A percentile compares a stretch with the other conserved stretches of the same genome.
phyloP scores from a whole-genome alignment of 2,888 invertebrate genomes.

The Euplexia lucipara region DNA sequence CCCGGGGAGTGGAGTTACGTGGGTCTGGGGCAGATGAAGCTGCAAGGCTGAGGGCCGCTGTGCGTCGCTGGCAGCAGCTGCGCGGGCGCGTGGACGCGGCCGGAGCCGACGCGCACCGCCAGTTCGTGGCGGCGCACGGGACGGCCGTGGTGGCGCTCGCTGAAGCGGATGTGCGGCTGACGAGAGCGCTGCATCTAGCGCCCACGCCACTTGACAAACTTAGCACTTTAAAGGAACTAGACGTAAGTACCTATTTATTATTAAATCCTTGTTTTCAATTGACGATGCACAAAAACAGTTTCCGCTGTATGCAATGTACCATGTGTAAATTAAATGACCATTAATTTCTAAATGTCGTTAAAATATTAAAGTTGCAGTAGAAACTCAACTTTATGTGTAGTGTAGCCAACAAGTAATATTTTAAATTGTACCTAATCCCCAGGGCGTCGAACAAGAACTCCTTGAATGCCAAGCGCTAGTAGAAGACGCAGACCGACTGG shows the following conservation, averaged over 20 bases:
- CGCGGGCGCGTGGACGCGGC: constrained; percentile 91
- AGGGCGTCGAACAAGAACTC: constrained; percentile 84
- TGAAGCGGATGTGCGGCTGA: constrained; percentile 93
- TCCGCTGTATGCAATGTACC: no score
- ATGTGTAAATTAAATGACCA: no score
- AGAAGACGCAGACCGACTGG: constrained; percentile 81
- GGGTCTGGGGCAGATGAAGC: constrained; percentile 93
- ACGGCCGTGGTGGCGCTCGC: constrained; percentile 93
- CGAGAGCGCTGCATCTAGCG: constrained; percentile 92
- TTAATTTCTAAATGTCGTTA: no score
- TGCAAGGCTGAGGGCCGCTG: constrained; percentile 91
- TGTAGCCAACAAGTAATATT: no score
- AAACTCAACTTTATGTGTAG: no score
- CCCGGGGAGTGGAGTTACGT: constrained; percentile 92
- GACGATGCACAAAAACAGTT: no score
- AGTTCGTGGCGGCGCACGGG: constrained; percentile 94
- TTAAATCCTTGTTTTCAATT: not conserved
- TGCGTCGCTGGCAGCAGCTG: constrained; percentile 93
- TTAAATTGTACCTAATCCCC: constrained; percentile 5
- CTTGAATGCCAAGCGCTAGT: constrained; percentile 82
- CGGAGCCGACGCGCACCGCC: constrained; percentile 91
- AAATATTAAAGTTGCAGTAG: no score
- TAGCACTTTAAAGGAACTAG: constrained; percentile 85
- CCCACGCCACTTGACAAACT: constrained; percentile 84
- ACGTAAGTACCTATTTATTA: constrained; percentile 77